Base-by-base conservation (phyloP, 2,797 vertebrate species). In the Salmo trutta region DNA sequence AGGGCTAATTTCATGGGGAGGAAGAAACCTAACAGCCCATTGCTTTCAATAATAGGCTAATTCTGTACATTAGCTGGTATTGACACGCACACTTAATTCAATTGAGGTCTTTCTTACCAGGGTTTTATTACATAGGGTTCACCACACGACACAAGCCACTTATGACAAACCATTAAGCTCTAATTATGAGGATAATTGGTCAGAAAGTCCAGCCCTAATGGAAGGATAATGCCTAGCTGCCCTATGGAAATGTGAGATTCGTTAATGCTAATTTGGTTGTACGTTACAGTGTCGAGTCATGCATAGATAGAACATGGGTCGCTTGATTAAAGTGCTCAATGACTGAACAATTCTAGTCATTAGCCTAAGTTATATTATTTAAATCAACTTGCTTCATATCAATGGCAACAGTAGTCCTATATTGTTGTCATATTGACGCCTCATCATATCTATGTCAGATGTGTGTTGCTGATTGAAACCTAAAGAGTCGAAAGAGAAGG, bases 61-160 rank as follows among this genome's bases (percentile, higher is more conserved):
- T 59, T 59, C 17, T 59, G 54, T 59, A 59, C 54, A n/a, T n/a
- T 59, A 59, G 54, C 41, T 2, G 54, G 19, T n/a, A 59, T 59
- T 59, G 54, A 59, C 54, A 59, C 54, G n/a, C 54, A 5, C 41
- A 3, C 41, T 47, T 47, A 59, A 59, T 59, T 59, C n/a, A 62
- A 21, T 62, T 62, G 59, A 62, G 21, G 59, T 24, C 8, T 21
- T 21, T 21, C 59, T 21, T 10, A 24, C 21, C 59, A 24, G 21
- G 59, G n/a, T 62, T 62, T 62, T 62, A 62, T 62, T 21, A 62
- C 21, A 62, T 62, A 21, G 59, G 59, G n/a, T 62, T 62, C 59
- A 62, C 21, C n/a, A 62, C 59, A 62, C 3, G 56, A 59, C 6
- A 59, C n/a, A 59, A 59, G n/a, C 59, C 21, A 62, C 21, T 62